Conservation (phyloP, 2,797 vertebrate species). For the Astyanax mexicanus region DNA sequence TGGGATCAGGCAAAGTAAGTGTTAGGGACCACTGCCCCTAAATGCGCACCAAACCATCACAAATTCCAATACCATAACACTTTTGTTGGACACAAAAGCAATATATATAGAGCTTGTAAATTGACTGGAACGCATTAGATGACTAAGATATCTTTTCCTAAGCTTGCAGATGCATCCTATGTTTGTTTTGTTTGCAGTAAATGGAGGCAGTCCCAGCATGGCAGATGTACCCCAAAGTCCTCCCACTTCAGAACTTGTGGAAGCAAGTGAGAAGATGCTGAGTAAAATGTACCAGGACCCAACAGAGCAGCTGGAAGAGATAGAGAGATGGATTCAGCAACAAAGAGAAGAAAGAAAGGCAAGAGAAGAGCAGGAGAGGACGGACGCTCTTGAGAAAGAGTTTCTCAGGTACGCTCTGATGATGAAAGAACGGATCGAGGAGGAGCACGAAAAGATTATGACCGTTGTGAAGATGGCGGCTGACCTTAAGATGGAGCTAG, state of each 20-base stretch:
- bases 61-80: no score
- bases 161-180: not conserved
- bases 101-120: no score
- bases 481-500: constrained; percentile 16
- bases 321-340: constrained; percentile 16
- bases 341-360: constrained; percentile 30
- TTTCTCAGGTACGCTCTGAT: constrained; percentile 11
- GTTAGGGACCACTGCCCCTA: no score
- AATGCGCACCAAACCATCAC: no score
- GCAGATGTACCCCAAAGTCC: not conserved
- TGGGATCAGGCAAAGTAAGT: no score
- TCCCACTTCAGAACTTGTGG: not conserved
- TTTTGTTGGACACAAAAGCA: no score
- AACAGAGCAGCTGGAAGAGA: constrained; percentile 14
- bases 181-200: not conserved
- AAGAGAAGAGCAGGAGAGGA: constrained; percentile 26
- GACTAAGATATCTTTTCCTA: not conserved
- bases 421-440: constrained; percentile 7
- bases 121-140: no score
- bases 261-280: constrained; percentile 9
- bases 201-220: not conserved
- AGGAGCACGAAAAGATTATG: constrained; percentile 32
- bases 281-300: constrained; percentile 14
- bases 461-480: not conserved
- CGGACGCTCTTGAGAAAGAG: constrained; percentile 18